These are phyloP conservation scores for Oenanthe oenanthe DNA, from an alignment of 2,113 vertebrate genomes.

Conservation along the genomic window DNA sequence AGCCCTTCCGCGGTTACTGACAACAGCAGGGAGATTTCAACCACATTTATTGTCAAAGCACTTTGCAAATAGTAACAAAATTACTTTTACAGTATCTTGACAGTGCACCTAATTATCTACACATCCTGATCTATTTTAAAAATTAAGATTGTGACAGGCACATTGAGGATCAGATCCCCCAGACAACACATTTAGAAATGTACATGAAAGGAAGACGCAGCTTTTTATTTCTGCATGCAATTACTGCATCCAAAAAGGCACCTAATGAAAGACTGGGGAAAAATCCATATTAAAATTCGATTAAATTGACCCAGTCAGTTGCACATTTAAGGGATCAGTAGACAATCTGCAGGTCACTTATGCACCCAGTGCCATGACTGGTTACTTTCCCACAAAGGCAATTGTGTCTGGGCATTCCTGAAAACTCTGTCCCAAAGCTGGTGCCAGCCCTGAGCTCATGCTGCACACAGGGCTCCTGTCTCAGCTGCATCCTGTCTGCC, in stretches of 20 bases:
- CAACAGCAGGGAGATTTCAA: background rate
- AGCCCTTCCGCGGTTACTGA: background rate
- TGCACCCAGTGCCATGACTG: background rate
- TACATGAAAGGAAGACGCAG: background rate
- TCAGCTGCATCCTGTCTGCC: background rate
- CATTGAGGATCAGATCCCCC: background rate
- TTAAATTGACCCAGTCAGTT: background rate
- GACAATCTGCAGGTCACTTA: background rate
- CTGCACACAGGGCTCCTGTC: background rate
- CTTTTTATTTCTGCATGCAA: background rate
- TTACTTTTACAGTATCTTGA: background rate
- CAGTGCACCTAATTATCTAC: background rate
- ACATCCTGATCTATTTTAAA: background rate
- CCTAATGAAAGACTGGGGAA: background rate
- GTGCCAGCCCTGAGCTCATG: constrained; percentile 27
- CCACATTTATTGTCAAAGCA: background rate
- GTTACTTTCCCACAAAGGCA: background rate
- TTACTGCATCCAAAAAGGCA: background rate
- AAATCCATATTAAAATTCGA: background rate
- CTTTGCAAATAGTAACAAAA: background rate
- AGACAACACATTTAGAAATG: background rate
- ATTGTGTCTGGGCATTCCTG: background rate
- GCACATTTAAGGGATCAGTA: background rate
- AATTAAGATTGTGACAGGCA: background rate
- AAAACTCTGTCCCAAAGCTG: background rate